Evolutionary conservation across 1,140 invertebrate species (phyloP), one percentile per base, ranked within the genome.

Genomic region (Aphaenogaster ashmeadi): DNA sequence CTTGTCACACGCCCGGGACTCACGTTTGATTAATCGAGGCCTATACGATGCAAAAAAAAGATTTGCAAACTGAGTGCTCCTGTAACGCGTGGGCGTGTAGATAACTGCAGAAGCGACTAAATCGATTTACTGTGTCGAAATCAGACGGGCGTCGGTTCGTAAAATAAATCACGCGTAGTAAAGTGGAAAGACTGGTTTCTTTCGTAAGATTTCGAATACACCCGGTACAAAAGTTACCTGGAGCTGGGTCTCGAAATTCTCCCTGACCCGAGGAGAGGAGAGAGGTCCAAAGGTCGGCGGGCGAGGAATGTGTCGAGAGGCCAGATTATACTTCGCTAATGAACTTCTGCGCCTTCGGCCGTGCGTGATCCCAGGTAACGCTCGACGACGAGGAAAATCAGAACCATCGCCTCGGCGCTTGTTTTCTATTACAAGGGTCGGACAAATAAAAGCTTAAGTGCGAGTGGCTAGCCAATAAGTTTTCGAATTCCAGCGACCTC

Each of bases 261-360:
- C 83, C 80, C 92, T 94, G 94, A 95, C 93, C 94, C 92, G 91
- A 86, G 83, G 91, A 88, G 80, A 27, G 41, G 36, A 74, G 90
- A 88, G 85, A 89, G 92, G 90, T 92, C 92, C 90, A 93, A 93
- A 93, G 94, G 93, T 94, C 94, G 93, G 91, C 92, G 87, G 91
- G 88, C 83, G 89, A 92, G 92, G 94, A 94, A 95, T 94, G 94
- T 93, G n/a, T 86, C 66, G 66, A 33, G 92, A 92, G 90, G 87
- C 92, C 92, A 88, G 92, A 75, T 75, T 93, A 94, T 93, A 91
- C 90, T 92, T 90, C 92, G 92, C 94, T 94, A 94, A 95, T 95
- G 94, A 95, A 95, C 93, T 92, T 92, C 91, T 71, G 52, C 62
- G 50, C 74, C 79, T 89, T 66, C 79, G 75, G 66, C 87, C 88